Evolutionary conservation across 92 coral and sea anemone species (phyloP), one percentile per base, ranked within the genome.

Genomic region (Porites cylindrica): DNA sequence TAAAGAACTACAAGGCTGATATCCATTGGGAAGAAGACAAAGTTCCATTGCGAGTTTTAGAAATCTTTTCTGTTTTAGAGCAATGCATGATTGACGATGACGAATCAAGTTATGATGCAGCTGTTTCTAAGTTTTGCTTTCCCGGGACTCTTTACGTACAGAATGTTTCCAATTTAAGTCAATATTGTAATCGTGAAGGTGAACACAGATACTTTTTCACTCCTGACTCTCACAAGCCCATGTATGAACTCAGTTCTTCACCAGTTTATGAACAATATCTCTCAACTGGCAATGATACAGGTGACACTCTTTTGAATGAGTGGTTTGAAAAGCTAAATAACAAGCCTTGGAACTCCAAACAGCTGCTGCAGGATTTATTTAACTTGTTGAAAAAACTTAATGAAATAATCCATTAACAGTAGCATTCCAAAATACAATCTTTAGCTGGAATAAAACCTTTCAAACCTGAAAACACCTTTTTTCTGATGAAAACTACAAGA

Each of bases 151-250:
- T 89, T 18, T 83, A 58, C 17, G 10, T 89, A 4, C 88, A 83
- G 7, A 83, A 89, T 76, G 85, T 89, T 50, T 67, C 85, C 12
- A 89, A 83, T 69, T 10, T 66, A 77, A 83, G 85, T 67, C 88
- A 69, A 26, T 89, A 76, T 59, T 81, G 65, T 74, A 16, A 17
- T 8, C 16, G 66, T 82, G 84, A 88, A 43, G 18, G 29, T 16
- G 83, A 50, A 66, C 56, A 53, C 23, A 64, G 76, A 20, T 83
- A 68, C 80, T 89, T 83, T 70, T 89, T 83, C 66, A 70, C 92
- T 23, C 88, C 84, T 6, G 88, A 89, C 69, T 89, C 92, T 89
- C 92, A 83, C 72, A 89, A 89, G 84, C 88, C 92, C 9, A 54
- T 18, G 88, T 89, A 83, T 83, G 72, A 89, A 47, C 65, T 89